phyloP scores from a whole-genome alignment of 1,140 invertebrate species.

The Coenobita brevimanus region DNA sequence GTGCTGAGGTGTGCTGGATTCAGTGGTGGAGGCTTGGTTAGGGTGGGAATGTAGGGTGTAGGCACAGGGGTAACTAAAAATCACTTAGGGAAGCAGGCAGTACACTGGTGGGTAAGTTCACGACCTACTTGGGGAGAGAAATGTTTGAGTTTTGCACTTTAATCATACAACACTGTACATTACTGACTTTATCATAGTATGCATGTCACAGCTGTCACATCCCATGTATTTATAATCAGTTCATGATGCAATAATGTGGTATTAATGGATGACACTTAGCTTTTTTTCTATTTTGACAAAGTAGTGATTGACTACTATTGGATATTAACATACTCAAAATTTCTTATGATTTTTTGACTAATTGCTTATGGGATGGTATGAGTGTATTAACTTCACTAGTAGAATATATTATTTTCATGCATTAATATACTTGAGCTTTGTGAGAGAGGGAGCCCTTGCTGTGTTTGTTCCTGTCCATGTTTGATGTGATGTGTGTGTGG shows the following conservation, averaged over 20 bases:
- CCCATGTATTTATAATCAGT: too few species aligned
- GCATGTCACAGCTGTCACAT: too few species aligned
- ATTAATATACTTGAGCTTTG: not conserved
- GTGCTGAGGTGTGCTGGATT: too few species aligned
- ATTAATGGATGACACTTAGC: too few species aligned
- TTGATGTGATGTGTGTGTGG: too few species aligned
- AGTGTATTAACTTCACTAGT: not conserved
- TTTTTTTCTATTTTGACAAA: not conserved
- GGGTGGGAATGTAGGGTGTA: not conserved
- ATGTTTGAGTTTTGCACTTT: not conserved
- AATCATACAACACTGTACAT: not conserved
- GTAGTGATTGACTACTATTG: not conserved
- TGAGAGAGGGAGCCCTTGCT: too few species aligned
- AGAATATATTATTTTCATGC: not conserved
- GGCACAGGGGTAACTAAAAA: not conserved
- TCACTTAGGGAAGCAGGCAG: slow-evolving; percentile 14
- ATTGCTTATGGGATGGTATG: not conserved
- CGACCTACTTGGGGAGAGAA: slow-evolving; percentile 46
- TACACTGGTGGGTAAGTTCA: slow-evolving; percentile 48
- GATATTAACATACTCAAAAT: not conserved
- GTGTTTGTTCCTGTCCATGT: too few species aligned
- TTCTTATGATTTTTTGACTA: slow-evolving; percentile 1
- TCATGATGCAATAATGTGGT: too few species aligned
- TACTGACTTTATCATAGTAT: not conserved
- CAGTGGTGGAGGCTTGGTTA: not conserved